Evolutionary conservation across 2,888 invertebrate genomes (phyloP), one percentile per base, ranked within the genome.

Genomic region (Ornithoptera priamus): DNA sequence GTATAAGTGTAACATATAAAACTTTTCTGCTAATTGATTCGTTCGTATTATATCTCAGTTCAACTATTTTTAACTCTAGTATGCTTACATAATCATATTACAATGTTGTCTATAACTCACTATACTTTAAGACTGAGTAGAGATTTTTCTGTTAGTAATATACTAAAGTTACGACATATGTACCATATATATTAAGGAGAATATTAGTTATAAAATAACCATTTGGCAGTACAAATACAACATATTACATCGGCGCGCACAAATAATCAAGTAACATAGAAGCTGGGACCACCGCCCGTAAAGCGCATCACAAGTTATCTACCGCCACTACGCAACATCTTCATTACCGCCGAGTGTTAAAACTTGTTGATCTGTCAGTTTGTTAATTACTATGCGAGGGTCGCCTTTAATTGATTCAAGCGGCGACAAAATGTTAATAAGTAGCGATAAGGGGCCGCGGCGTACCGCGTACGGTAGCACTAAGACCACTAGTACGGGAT

Each of bases 401-500:
- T 81, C 82, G 80, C 81, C 77, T 83, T 89, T 90, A 91, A 90
- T 90, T 89, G 89, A 89, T 87, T 87, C 90, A 77, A 82, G 78
- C 84, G 86, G 87, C 88, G 90, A 90, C 91, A 86, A 89, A 90
- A 91, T 90, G 90, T 88, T 91, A 90, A 92, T 91, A 90, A 85
- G 88, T 75, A 76, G 73, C 80, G 91, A 91, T 90, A 90, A 83
- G 74, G 30, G 76, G 75, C 73, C 72, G 76, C 72, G 69, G 72
- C 75, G 75, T 22, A 22, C 22, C 22, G 22, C 22, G 22, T 22
- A 74, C 75, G 70, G 74, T 71, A 65, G 70, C 65, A 42, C 69
- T 71, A 72, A 70, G 74, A 73, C 75, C 73, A 75, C 78, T 73
- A 75, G 73, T 74, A 75, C 65, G 71, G 73, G 72, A 75, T 79